Base-by-base conservation (phyloP, 2,113 vertebrate genomes). In the Pseudorhombus dupliciocellatus region DNA sequence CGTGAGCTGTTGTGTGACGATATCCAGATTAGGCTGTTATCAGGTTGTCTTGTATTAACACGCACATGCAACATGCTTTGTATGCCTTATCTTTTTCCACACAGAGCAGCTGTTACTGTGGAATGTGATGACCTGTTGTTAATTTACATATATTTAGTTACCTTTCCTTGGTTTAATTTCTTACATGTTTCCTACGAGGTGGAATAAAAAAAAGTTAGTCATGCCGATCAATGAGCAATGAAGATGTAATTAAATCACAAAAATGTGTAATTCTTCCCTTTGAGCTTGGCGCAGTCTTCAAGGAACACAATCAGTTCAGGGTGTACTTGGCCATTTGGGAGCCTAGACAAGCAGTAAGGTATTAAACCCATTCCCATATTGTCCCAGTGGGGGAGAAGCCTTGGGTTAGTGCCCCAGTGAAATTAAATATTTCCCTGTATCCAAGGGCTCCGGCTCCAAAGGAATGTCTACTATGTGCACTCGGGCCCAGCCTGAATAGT, bases 391-490 rank as follows among this genome's bases (percentile, higher is more conserved):
- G 65, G 30, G 64, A 57, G 42, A 60, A 52, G 66, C 54, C 70
- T 73, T 25, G 50, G 73, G 50, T 65, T 20, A n/a, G 42, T 57
- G 59, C 61, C 66, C 22, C 16, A 31, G 26, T 75, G 63, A 79
- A 83, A 87, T 83, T 77, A 79, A 83, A 86, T 80, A 72, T 77
- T 81, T 88, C 70, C 67, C 76, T 10, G 62, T 84, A 71, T 79
- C 85, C 44, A 4, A 62, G 68, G 48, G 66, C 58, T 77, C 51
- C 10, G 48, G 77, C 76, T 84, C 69, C 20, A 34, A 69, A 84
- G 84, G 86, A 91, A 88, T 89, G 83, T 81, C 63, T 73, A 50
- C 66, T 65, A 84, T 89, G 80, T 37, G 79, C 57, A 55, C 60
- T 54, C 68, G n/a, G 76, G 83, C 50, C 59, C 3, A n/a, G 69